Evolutionary conservation across 2,888 invertebrate genomes (phyloP), one percentile per base, ranked within the genome.

Genomic region (Aleiodes leptofemur): DNA sequence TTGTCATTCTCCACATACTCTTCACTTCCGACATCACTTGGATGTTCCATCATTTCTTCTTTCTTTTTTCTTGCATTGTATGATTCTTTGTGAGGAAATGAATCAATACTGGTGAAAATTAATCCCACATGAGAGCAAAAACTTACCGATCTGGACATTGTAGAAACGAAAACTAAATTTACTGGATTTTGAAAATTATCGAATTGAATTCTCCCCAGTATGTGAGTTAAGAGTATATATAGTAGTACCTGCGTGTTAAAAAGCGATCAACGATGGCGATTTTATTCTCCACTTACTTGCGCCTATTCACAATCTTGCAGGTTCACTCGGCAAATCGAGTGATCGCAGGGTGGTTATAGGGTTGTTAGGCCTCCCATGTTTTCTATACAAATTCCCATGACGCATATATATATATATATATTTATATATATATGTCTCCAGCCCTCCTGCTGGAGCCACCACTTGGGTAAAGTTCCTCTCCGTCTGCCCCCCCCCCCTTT

Each of bases 281-380:
- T 68, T 69, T 56, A 34, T 34, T 14, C 53, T 57, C 14, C 53
- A 59, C 59, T 72, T 66, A n/a, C n/a, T n/a, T n/a, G n/a, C n/a
- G 43, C 56, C 16, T 55, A 57, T 59, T 59, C 34, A 31, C 61
- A 57, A 43, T 64, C 64, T 64, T 43, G 59, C 59, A 61, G 43
- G 43, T 64, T 64, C 64, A 64, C 50, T 64, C 69, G 50, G 69
- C 38, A 56, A 56, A 72, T 75, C 50, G 71, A 71, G 61, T 69
- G 70, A 69, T 50, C 48, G 57, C 71, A 66, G 72, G 72, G 72
- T 31, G 31, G 57, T 51, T 51, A 69, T 75, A 77, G 74, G 79
- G 79, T 77, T 77, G n/a, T n/a, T n/a, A 80, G 77, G 70, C 56
- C 56, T 73, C 70, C 73, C 73, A 70, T 64, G 73, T 34, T 51